These are phyloP conservation scores for Coturnix japonica DNA, from an alignment of 2,113 vertebrate species.

Conservation along the genomic window DNA sequence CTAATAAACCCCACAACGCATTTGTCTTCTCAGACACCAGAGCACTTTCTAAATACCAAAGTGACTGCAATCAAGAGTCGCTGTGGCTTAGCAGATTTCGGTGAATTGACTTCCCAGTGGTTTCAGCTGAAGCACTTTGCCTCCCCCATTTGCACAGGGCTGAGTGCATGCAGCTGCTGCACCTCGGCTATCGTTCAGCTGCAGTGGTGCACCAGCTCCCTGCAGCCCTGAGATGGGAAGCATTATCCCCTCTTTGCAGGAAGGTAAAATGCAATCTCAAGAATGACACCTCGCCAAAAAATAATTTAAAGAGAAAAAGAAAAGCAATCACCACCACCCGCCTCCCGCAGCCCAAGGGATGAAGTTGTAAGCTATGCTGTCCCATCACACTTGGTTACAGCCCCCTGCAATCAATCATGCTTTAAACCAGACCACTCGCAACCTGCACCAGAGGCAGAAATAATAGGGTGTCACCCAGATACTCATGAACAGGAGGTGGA, in stretches of 20 bases:
- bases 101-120: background rate
- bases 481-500: background rate
- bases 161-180: accelerated
- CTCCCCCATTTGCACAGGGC: background rate
- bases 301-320: accelerated
- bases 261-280: background rate
- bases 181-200: background rate
- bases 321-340: background rate
- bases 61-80: constrained; percentile 21
- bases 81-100: background rate
- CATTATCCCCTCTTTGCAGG: background rate
- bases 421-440: background rate
- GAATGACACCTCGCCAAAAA: background rate
- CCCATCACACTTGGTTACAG: background rate
- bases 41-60: constrained; percentile 36
- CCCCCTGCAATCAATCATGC: background rate
- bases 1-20: background rate
- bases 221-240: background rate
- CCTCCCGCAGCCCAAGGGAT: accelerated
- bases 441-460: background rate
- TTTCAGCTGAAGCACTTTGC: constrained; percentile 1
- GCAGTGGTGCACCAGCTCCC: background rate
- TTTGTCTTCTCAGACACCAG: background rate
- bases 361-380: background rate
- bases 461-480: background rate